Base-by-base conservation (phyloP, 2,888 invertebrate species). In the Nephrotoma guestfalica region DNA sequence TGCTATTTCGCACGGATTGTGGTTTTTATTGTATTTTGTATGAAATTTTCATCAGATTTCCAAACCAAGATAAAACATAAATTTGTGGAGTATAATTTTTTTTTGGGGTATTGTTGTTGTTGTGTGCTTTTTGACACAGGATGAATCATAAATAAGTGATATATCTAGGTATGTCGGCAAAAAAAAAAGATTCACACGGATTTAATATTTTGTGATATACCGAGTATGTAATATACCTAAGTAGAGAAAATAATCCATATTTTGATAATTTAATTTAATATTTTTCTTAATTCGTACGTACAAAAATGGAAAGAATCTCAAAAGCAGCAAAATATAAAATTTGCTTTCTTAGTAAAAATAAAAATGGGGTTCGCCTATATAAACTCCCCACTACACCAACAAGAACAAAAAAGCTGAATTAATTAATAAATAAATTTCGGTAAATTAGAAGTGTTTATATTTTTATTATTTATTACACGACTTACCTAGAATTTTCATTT, bases 371-470 rank as follows among this genome's bases (percentile, higher is more conserved):
- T 71, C 71, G 71, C 30, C 30, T 71, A 71, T 30, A 71, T 18
- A 30, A 30, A 30, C 71, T 71, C 18, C 71, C 71, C 13, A 30
- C 30, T 0, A 30, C 30, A 30, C 13, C 6, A n/a, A 84, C 1
- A 84, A 84, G 13, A 84, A 40, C 40, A 84, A 84, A 84, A 84
- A 42, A 47, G n/a, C 6, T 84, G 41, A 84, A 84, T 84, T 84
- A 84, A 84, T 84, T 41, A 84, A 84, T 84, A 84, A 84, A 47
- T 11, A 47, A 3, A 84, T 84, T 84, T 84, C 42, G 41, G 71
- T 71, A 71, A 71, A 71, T 84, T 84, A 84, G 41, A 41, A 84
- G 84, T 84, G 84, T 84, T 84, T 84, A 84, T 84, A n/a, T 41
- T 84, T 84, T 84, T 84, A 84, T 41, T 84, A 41, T 84, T 84